A percentile compares a stretch with the other conserved stretches of the same genome.
These are phyloP conservation scores for Helicoverpa armigera DNA, from an alignment of 1,140 invertebrate genomes.

Conservation along the genomic window DNA sequence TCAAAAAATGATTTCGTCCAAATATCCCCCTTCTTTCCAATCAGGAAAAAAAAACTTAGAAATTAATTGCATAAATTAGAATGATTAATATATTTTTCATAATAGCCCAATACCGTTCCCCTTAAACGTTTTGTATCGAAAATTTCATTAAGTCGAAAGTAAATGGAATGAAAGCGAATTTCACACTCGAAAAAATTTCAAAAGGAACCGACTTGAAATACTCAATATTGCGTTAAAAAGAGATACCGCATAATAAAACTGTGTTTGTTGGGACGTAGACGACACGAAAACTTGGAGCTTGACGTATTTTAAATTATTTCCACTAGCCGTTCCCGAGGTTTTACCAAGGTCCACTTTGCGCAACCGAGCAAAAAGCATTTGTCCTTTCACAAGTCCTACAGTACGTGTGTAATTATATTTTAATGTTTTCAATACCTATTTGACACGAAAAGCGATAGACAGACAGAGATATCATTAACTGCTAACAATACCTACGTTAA, in stretches of 20 bases:
- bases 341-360: no score
- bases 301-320: constrained; percentile 4
- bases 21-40: neutral
- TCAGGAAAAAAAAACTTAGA: neutral
- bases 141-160: constrained; percentile 79
- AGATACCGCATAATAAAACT: constrained; percentile 77
- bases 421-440: no score
- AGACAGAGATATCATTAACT: no score
- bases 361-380: no score
- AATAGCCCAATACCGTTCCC: constrained; percentile 30
- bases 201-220: constrained; percentile 72
- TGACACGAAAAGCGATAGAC: no score
- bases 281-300: constrained; percentile 44
- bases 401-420: no score
- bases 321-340: neutral
- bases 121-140: constrained; percentile 66
- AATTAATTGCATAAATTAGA: constrained; percentile 61
- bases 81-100: constrained; percentile 61
- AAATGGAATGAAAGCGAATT: constrained; percentile 78
- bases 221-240: constrained; percentile 75
- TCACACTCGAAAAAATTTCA: constrained; percentile 77
- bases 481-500: no score
- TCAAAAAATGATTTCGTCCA: neutral
- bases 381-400: no score
- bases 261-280: constrained; percentile 61